phyloP scores from a whole-genome alignment of 2,113 vertebrate genomes.

The Callocephalon fimbriatum region DNA sequence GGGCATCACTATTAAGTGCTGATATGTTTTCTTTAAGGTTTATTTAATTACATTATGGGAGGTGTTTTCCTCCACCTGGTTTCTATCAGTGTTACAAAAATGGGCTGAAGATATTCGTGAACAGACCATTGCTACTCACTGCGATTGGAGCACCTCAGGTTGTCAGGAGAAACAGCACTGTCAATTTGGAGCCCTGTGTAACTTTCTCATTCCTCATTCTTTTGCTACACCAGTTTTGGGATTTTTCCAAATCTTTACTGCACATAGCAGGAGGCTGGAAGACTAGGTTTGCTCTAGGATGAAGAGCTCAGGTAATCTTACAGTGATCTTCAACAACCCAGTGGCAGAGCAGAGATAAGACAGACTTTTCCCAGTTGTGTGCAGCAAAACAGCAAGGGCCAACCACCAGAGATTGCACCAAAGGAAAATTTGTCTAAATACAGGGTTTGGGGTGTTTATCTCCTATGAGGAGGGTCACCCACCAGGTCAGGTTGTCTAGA shows the following conservation, averaged over 20 bases:
- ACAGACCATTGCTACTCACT: neutral
- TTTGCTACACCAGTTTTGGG: neutral
- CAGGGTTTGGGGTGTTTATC: neutral
- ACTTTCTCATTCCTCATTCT: neutral
- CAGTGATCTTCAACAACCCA: neutral
- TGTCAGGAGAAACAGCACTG: fast-evolving
- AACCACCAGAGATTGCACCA: neutral
- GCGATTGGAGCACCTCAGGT: neutral
- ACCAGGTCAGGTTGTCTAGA: neutral
- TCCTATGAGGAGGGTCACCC: neutral
- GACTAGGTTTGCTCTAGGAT: neutral
- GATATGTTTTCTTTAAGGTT: neutral
- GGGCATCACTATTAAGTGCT: neutral
- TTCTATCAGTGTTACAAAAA: neutral
- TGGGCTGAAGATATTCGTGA: neutral
- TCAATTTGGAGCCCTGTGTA: neutral
- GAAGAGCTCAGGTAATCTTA: neutral
- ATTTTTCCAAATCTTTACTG: neutral
- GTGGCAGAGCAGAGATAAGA: neutral
- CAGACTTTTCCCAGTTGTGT: neutral
- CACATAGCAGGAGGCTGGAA: neutral
- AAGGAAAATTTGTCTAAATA: neutral
- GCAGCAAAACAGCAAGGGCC: neutral
- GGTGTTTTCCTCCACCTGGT: neutral
- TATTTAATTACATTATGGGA: neutral